These are phyloP conservation scores for Momotus momota DNA, from an alignment of 2,797 vertebrate species.

Conservation along the genomic window DNA sequence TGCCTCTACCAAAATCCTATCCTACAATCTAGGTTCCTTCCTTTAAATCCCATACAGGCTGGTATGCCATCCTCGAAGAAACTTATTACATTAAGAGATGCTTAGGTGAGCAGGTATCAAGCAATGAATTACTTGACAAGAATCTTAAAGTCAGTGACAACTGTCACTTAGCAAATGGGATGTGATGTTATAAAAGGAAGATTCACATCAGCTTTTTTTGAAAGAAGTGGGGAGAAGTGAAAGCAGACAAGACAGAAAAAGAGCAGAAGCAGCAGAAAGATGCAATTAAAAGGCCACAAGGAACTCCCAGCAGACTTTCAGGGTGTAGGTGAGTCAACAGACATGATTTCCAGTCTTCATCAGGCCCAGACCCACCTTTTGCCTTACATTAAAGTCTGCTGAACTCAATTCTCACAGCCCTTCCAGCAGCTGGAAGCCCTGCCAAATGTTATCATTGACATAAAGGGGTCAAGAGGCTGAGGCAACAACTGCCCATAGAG, in stretches of 20 bases:
- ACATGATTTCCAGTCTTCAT: neutral
- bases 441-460: neutral
- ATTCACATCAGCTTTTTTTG: neutral
- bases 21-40: neutral
- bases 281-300: neutral
- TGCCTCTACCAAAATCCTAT: neutral
- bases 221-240: neutral
- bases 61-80: neutral
- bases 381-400: neutral
- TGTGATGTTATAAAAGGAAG: neutral
- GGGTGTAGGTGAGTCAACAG: neutral
- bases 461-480: neutral
- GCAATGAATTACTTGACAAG: constrained; percentile 13
- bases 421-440: neutral
- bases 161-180: neutral
- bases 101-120: constrained; percentile 3
- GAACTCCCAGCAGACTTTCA: neutral
- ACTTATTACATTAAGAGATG: neutral
- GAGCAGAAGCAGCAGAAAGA: constrained; percentile 22
- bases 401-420: neutral
- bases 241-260: constrained; percentile 25
- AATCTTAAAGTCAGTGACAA: neutral
- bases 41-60: neutral
- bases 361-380: neutral
- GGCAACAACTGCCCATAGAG: neutral